These are phyloP conservation scores for Halictus rubicundus DNA, from an alignment of 1,140 invertebrate genomes.

Conservation along the genomic window DNA sequence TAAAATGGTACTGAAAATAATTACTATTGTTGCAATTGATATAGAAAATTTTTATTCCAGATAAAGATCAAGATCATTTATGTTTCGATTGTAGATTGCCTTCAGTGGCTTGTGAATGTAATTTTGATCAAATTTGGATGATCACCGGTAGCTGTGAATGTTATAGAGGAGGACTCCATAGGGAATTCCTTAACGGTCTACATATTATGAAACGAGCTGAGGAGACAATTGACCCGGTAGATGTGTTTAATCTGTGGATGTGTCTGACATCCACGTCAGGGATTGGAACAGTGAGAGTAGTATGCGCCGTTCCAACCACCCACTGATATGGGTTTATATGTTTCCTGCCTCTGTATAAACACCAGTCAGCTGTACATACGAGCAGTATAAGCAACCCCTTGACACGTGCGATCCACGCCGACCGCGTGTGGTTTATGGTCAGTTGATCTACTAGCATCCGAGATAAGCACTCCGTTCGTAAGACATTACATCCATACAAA, in stretches of 20 bases:
- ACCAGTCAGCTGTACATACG: background rate
- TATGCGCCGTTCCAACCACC: background rate
- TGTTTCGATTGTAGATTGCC: too few relatives aligned
- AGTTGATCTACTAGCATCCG: constrained; percentile 41
- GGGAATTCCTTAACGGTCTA: too few relatives aligned
- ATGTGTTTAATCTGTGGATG: background rate
- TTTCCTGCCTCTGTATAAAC: background rate
- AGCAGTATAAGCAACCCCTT: constrained; percentile 27
- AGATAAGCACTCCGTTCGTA: constrained; percentile 32
- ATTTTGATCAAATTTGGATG: too few relatives aligned
- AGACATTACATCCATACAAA: constrained; percentile 16
- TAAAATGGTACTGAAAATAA: too few relatives aligned
- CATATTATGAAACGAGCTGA: too few relatives aligned
- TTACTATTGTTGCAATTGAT: too few relatives aligned
- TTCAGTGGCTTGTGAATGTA: too few relatives aligned
- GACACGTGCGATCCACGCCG: constrained; percentile 42
- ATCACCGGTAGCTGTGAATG: too few relatives aligned
- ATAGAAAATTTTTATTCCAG: too few relatives aligned
- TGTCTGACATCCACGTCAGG: background rate
- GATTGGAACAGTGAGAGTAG: background rate
- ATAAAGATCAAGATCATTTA: too few relatives aligned
- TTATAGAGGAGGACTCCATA: too few relatives aligned
- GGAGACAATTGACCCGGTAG: background rate
- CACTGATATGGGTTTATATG: background rate
- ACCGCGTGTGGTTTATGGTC: constrained; percentile 57